Conservation (phyloP, 2,888 invertebrate species). For the Bhutanitis thaidina region DNA sequence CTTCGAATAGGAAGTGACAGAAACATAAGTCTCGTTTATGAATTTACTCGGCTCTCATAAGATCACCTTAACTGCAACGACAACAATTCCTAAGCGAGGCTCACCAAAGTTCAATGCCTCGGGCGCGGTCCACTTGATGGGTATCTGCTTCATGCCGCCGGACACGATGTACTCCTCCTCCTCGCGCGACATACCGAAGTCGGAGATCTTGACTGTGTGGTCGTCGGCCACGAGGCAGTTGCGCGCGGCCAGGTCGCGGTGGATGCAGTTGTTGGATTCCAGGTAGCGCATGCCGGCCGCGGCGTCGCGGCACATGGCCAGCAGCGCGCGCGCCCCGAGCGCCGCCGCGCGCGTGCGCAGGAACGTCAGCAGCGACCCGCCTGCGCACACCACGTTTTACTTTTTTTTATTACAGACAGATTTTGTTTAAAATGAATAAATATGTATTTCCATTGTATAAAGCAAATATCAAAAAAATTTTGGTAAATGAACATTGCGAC, state of each 20-base stretch:
- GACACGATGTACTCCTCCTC: slow-evolving; percentile 98
- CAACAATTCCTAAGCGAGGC: slow-evolving; percentile 19
- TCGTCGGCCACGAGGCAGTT: slow-evolving; percentile 94
- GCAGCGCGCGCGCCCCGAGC: slow-evolving; percentile 83
- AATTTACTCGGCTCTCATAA: no score
- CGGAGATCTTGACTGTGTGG: slow-evolving; percentile 96
- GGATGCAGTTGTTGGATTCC: slow-evolving; percentile 97
- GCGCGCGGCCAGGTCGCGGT: slow-evolving; percentile 95
- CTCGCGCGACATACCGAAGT: slow-evolving; percentile 98
- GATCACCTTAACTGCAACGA: no score
- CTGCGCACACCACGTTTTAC: slow-evolving; percentile 57
- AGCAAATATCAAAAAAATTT: no score
- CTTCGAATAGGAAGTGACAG: no score
- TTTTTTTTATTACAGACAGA: no score
- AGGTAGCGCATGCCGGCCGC: slow-evolving; percentile 96
- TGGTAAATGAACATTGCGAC: no score
- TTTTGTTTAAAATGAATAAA: no score
- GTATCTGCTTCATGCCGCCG: slow-evolving; percentile 98
- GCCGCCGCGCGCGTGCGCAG: slow-evolving; percentile 87
- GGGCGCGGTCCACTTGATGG: slow-evolving; percentile 99
- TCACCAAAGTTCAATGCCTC: slow-evolving; percentile 96
- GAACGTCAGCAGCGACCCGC: slow-evolving; percentile 94
- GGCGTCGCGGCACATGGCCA: slow-evolving; percentile 96
- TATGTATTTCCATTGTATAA: no score
- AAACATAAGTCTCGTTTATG: no score